Base-by-base conservation (phyloP, 2,797 vertebrate genomes). In the Parambassis ranga region DNA sequence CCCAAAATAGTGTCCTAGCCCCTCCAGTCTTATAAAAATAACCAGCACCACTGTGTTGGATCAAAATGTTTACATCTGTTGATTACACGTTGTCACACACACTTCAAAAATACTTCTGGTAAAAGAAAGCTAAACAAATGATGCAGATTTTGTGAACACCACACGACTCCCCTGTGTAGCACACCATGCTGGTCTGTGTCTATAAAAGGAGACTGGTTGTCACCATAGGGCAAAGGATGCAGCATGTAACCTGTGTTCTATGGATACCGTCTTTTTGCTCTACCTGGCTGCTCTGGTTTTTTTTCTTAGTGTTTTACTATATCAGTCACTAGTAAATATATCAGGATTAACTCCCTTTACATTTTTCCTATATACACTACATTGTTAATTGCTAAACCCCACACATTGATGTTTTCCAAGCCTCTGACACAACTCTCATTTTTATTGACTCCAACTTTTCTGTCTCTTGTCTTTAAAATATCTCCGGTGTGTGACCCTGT, bases 121-220 rank as follows among this genome's bases (percentile, higher is more conserved):
- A n/a, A n/a, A 16, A n/a, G 6, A 13, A 15, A 36, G 10, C 10
- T 3, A 26, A 2, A 33, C 6, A 14, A 13, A 4, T 13, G 1
- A 14, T 16, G n/a, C 7, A 49, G 27, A 26, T 55, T 36, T 38
- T 8, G 42, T 15, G 7, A 46, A 27, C 31, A 44, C 30, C 8
- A 18, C 14, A 19, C 20, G 26, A 35, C 13, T 19, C 4, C 5
- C 7, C 24, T 31, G 35, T 52, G 16, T 50, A 39, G 13, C 7
- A 27, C 26, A 41, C 7, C 23, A 23, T 9, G 14, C 41, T 20
- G 26, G 23, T 5, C 33, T 52, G 35, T 73, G 70, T 65, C 65
- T 75, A 75, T 68, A 79, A 73, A 77, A 65, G 78, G 65, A 81
- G 65, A 59, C 32, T 19, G 20, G 24, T 35, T 51, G 61, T 75